Evolutionary conservation across 2,888 invertebrate genomes (phyloP), one percentile per base, ranked within the genome.

Genomic region (Phyllotreta cruciferae): DNA sequence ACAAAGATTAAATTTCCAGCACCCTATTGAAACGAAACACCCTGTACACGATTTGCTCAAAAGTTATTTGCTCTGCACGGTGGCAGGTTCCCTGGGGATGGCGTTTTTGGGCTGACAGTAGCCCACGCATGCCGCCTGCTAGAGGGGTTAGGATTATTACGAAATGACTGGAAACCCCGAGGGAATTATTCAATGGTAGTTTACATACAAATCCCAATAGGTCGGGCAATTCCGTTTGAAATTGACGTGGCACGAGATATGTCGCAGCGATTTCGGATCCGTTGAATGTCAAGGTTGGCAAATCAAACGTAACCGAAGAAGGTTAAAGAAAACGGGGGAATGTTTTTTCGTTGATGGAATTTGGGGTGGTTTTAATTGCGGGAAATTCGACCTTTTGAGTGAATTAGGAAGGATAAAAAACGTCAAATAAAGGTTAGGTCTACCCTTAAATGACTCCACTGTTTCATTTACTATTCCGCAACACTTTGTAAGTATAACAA

Each of bases 81-180:
- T 24, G 2, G 24, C 24, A 24, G 2, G 24, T 24, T 24, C 24
- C 24, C 24, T 24, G 24, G 58, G 58, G 52, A 14, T 42, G 3
- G 38, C 34, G 35, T 50, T 50, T 52, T 52, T 52, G 14, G 50
- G 42, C 36, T 36, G 41, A 35, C 44, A 44, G 44, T 9, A 49
- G 37, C 57, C 42, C 50, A 58, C 63, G 63, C 57, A 56, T 24
- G 4, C 24, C 54, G 39, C 36, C 57, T 57, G 9, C 47, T 49
- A 53, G 62, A 49, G 66, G 62, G 53, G 66, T 60, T 53, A 52
- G 37, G 66, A 63, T 66, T 66, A 66, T 63, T 62, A 63, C 60
- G 55, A 66, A 62, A 60, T 66, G 62, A 60, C 62, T 56, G 38
- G 41, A 38, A 61, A 47, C 62, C 66, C 58, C 62, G 9, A 45